phyloP scores from a whole-genome alignment of 1,140 invertebrate genomes.

The Penaeus vannamei region DNA sequence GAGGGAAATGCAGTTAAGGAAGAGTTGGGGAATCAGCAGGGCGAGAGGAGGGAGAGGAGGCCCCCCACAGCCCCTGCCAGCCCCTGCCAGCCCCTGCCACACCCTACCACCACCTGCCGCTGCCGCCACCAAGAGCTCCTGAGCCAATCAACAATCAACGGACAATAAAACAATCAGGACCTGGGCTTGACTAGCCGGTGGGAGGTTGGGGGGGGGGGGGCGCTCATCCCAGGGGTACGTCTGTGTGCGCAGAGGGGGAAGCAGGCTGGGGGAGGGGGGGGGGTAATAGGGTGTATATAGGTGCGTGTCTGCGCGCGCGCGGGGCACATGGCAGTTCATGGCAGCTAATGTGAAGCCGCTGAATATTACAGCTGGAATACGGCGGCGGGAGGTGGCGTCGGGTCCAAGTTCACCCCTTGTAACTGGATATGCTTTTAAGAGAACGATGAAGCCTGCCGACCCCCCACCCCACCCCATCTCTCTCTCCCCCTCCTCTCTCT shows the following conservation, averaged over 20 bases:
- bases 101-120: neutral
- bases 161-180: no score
- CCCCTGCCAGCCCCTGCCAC: neutral
- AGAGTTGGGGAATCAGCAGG: neutral
- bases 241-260: no score
- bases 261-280: no score
- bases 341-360: no score
- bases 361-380: no score
- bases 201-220: no score
- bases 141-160: no score
- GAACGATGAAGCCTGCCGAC: neutral
- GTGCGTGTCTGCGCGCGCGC: conserved; percentile 9
- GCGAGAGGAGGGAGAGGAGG: neutral
- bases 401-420: no score
- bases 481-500: neutral
- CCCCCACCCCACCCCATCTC: no score
- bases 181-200: no score
- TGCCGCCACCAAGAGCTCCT: neutral
- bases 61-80: neutral
- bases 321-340: conserved; percentile 28
- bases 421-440: neutral
- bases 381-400: no score
- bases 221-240: no score
- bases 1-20: neutral
- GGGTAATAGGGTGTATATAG: neutral